Evolutionary conservation across 2,113 vertebrate genomes (phyloP).

Genomic region (Prietella phreatophila): DNA sequence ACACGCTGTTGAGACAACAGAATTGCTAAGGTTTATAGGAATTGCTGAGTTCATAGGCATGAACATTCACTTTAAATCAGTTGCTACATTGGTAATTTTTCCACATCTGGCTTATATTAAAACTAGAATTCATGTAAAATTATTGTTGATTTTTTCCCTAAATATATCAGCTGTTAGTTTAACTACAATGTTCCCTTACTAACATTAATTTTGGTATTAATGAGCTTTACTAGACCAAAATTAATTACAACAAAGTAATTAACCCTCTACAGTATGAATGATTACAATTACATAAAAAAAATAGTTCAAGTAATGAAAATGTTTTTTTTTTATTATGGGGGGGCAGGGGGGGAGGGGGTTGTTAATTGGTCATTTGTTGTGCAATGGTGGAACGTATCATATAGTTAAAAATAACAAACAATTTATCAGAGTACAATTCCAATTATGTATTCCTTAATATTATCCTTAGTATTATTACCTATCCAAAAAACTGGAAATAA

Average conservation of each 20-base stretch:
- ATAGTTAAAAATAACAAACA: no score
- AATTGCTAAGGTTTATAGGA: neutral
- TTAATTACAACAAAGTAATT: neutral
- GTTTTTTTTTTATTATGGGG: no score
- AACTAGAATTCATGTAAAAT: neutral
- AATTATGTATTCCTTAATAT: no score
- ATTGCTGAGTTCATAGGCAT: neutral
- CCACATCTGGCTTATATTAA: neutral
- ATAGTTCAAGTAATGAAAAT: no score
- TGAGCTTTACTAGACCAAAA: neutral
- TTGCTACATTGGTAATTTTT: neutral
- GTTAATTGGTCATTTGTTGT: no score
- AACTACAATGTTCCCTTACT: neutral
- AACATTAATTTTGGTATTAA: neutral
- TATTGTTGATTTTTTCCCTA: neutral
- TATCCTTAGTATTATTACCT: no score
- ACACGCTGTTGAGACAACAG: neutral
- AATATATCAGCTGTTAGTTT: neutral
- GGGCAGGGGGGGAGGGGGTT: no score
- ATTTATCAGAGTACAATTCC: no score
- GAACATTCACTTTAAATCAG: neutral
- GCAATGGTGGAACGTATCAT: no score
- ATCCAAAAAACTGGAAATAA: no score
- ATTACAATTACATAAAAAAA: no score
- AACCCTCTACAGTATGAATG: neutral